Evolutionary conservation across 2,888 invertebrate genomes (phyloP), one percentile per base, ranked within the genome.

Genomic region (Siphonodentalium dalli): DNA sequence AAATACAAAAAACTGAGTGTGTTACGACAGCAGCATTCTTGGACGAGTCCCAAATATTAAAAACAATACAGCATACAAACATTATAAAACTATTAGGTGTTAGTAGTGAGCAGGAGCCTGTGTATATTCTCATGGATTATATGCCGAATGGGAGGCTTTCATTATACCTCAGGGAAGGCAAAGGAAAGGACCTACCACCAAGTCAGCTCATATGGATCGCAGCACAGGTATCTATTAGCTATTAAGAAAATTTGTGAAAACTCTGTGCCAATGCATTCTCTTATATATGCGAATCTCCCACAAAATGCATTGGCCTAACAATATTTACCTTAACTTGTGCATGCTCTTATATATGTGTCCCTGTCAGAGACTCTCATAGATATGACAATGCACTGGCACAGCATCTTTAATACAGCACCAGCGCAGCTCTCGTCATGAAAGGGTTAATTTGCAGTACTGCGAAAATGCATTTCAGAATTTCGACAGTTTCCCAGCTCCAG

Each of bases 1-100:
- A 99, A 84, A 97, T 95, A 3, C 84, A 98, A 43, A 88, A 96
- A 68, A 91, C 93, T 74, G 73, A 70, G 41, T 96, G 96, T 62
- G 93, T 94, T n/a, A 93, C 94, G 31, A 92, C 93, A 9, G 90
- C 92, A 71, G 97, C 97, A 2, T 99, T 99, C 86, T 86, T 99
- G 1, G 92, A 96, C 83, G 98, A 99, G 83, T 78, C 79, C 2
- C 77, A 78, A 54, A 75, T 79, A 24, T 69, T 81, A 68, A 80
- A 81, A 58, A 72, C 71, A 31, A 58, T 81, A 40, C 74, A 79
- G 50, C 81, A 81, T 51, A 83, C 71, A 5, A 90, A 94, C 65
- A 86, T 95, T 38, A 92, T 96, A n/a, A 92, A 92, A 4, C 84
- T 95, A 24, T 92, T 93, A 82, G 95, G 93, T 0, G 93, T 95